Conservation (phyloP, 2,888 invertebrate species). For the Drosophila mulleri region DNA sequence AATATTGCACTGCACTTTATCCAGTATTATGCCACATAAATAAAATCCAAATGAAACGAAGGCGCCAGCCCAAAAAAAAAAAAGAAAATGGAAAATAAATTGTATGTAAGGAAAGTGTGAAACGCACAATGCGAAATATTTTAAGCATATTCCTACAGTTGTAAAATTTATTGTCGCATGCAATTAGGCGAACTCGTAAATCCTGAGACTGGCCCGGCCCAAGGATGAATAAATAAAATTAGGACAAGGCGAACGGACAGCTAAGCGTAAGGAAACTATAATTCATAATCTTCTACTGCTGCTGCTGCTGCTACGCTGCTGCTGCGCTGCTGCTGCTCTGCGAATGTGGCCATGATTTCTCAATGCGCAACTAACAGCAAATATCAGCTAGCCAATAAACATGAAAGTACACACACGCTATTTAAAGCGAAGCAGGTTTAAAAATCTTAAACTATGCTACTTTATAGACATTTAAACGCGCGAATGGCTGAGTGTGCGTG, state of each 20-base stretch:
- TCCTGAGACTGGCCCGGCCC: conserved; percentile 49
- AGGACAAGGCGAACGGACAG: conserved; percentile 50
- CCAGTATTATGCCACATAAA: conserved; percentile 60
- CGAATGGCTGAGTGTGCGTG: background rate
- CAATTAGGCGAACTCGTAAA: conserved; percentile 76
- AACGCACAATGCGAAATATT: conserved; percentile 53
- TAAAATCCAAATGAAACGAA: conserved; percentile 49
- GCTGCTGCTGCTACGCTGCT: conserved; percentile 15
- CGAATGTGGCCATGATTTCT: conserved; percentile 68
- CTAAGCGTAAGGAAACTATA: conserved; percentile 68
- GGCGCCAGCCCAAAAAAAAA: conserved; percentile 33
- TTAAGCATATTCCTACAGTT: conserved; percentile 69
- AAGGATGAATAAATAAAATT: conserved; percentile 71
- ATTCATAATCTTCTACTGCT: conserved; percentile 64
- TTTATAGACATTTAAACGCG: conserved; percentile 55
- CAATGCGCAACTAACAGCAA: conserved; percentile 43
- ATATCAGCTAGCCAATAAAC: conserved; percentile 69
- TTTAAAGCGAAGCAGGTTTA: conserved; percentile 72
- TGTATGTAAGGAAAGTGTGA: conserved; percentile 18
- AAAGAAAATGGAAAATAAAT: background rate
- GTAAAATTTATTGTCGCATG: conserved; percentile 74
- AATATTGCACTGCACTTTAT: conserved; percentile 63
- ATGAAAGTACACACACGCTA: conserved; percentile 35
- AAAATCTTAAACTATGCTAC: conserved; percentile 72
- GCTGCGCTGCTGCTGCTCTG: conserved; percentile 19